Base-by-base conservation (phyloP, 2,888 invertebrate species). In the Dynastes maya region DNA sequence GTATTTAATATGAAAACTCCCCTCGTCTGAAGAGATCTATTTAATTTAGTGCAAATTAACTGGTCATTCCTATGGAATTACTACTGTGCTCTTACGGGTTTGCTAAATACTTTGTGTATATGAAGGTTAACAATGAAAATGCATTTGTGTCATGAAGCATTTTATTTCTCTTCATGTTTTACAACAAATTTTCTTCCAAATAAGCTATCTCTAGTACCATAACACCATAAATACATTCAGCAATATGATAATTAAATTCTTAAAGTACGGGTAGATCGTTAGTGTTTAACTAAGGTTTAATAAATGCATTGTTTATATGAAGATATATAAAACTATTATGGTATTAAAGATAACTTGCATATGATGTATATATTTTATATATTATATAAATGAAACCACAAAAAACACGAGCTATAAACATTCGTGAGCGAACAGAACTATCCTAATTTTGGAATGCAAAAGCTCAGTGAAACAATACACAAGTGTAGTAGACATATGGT, bases 401-500 rank as follows among this genome's bases (percentile, higher is more conserved):
- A 79, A 58, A 80, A 63, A 72, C 78, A 79, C 65, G 77, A 79
- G 80, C 80, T 79, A 82, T 81, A 80, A 81, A 82, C 81, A 82
- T 82, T 80, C 80, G 82, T 82, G 82, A 82, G 82, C 82, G 65
- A 75, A 78, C 70, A 61, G 51, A 75, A 78, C 78, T 78, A 78
- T 67, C 45, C 78, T 80, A 78, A 79, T 79, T 78, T 79, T 83
- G 84, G 83, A 85, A 84, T 84, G 84, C 85, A 85, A 85, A 72
- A 83, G 85, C 83, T 81, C 81, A 79, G 82, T 80, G 83, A 83
- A 76, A 79, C 65, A 77, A 80, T 76, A 80, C 75, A 81, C 77
- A 65, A 65, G 80, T 83, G 81, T 83, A 82, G 72, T 55, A 71
- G 71, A 72, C 82, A 82, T 81, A 82, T 80, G 79, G 45, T 78